These are phyloP conservation scores for Solenodon paradoxus DNA, from an alignment of 2,113 vertebrate genomes.

Conservation along the genomic window DNA sequence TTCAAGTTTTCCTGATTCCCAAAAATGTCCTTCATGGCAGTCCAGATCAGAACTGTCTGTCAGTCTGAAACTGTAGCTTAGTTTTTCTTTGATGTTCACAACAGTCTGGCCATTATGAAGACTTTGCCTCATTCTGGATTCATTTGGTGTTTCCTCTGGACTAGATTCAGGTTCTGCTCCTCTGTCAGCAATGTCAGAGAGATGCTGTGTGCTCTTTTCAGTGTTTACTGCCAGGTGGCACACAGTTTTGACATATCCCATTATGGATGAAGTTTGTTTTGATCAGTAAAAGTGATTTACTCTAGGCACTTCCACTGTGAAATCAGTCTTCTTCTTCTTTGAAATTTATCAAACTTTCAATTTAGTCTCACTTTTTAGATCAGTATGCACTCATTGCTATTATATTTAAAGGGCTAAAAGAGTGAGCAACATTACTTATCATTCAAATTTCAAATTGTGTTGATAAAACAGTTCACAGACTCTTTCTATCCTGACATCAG, in stretches of 20 bases:
- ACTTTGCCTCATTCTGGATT: neutral
- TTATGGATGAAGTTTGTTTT: neutral
- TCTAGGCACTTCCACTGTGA: neutral
- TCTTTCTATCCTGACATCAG: neutral
- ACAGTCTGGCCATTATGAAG: neutral
- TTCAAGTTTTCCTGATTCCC: neutral
- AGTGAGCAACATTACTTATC: slow-evolving; percentile 4
- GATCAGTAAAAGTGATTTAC: neutral
- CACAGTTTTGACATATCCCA: neutral
- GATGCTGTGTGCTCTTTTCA: neutral
- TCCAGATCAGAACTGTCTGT: neutral
- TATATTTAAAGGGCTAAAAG: slow-evolving; percentile 7
- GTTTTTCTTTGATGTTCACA: neutral
- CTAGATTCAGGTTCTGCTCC: neutral
- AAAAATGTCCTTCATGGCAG: neutral
- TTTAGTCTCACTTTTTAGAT: slow-evolving; percentile 1
- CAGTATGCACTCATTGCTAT: neutral
- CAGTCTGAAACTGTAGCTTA: neutral
- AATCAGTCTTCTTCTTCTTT: neutral
- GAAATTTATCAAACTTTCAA: neutral
- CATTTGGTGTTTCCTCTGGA: neutral
- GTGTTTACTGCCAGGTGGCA: neutral
- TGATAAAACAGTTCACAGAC: neutral
- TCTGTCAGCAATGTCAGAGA: neutral
- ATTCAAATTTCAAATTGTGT: slow-evolving; percentile 7